Evolutionary conservation across 1,140 invertebrate species (phyloP).

Genomic region (Yoshiicerus persimilis): DNA sequence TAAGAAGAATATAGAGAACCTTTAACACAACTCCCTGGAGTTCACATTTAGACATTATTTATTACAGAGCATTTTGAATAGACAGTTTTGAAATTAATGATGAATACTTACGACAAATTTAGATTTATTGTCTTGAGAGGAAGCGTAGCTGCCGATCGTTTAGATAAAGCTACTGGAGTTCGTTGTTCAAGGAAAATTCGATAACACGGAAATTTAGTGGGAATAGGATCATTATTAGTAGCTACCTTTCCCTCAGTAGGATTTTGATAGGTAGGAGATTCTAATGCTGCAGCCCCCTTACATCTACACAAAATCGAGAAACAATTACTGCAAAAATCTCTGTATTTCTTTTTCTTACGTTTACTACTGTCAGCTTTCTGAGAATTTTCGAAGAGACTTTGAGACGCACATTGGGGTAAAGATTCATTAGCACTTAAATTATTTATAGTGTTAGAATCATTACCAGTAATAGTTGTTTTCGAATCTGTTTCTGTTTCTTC

Average conservation of each 20-base stretch:
- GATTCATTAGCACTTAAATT: background rate
- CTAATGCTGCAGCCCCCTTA: background rate
- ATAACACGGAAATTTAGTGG: background rate
- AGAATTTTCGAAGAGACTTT: background rate
- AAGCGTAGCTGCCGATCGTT: background rate
- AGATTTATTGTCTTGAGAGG: conserved; percentile 32
- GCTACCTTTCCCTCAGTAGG: background rate
- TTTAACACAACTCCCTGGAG: background rate
- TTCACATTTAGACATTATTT: background rate
- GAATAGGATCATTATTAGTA: background rate
- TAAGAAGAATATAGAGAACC: too few species aligned
- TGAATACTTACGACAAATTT: background rate
- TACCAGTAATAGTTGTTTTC: background rate
- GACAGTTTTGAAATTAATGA: background rate
- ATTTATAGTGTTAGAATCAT: background rate
- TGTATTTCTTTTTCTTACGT: background rate
- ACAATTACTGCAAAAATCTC: background rate
- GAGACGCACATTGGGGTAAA: background rate
- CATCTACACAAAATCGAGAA: background rate
- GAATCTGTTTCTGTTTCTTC: background rate
- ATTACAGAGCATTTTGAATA: background rate
- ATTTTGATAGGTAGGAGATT: background rate
- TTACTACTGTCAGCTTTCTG: background rate
- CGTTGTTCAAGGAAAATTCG: conserved; percentile 7
- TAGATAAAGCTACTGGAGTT: background rate